phyloP scores from a whole-genome alignment of 23 tunicate genomes.

The Styela clava region DNA sequence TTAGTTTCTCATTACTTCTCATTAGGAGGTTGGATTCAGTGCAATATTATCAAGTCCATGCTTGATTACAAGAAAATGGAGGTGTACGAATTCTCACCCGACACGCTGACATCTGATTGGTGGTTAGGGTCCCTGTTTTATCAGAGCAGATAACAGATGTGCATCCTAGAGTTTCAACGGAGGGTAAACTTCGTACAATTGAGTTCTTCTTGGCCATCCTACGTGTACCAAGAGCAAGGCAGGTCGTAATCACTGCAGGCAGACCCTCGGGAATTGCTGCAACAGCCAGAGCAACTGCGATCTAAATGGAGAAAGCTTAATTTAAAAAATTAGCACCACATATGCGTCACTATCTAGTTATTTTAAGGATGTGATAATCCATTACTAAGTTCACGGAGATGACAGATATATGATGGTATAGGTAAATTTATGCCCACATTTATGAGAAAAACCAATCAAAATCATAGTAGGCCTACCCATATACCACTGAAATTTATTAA shows the following conservation, averaged over 20 bases:
- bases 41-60: too few species aligned
- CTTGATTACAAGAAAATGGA: too few species aligned
- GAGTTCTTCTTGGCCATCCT: slow-evolving; percentile 99
- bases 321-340: not conserved
- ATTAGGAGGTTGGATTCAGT: too few species aligned
- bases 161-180: slow-evolving; percentile 98
- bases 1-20: too few species aligned
- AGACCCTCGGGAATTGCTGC: slow-evolving; percentile 99
- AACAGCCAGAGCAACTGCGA: slow-evolving; percentile 98
- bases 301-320: slow-evolving; percentile 17
- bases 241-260: slow-evolving; percentile 99
- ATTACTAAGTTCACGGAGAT: not conserved
- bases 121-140: slow-evolving; percentile 98
- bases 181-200: slow-evolving; percentile 96
- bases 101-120: slow-evolving; percentile 99
- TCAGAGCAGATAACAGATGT: slow-evolving; percentile 99
- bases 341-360: not conserved
- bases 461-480: too few species aligned
- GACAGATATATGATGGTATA: too few species aligned
- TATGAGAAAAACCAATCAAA: too few species aligned
- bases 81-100: slow-evolving; percentile 19
- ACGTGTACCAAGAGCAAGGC: slow-evolving; percentile 98
- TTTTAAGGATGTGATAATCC: not conserved
- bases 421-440: too few species aligned
- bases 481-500: too few species aligned